Percentiles rank a stretch among this genome's conserved stretches.
phyloP scores from a whole-genome alignment of 1,140 invertebrate genomes.

The Trigoniulus corallinus region DNA sequence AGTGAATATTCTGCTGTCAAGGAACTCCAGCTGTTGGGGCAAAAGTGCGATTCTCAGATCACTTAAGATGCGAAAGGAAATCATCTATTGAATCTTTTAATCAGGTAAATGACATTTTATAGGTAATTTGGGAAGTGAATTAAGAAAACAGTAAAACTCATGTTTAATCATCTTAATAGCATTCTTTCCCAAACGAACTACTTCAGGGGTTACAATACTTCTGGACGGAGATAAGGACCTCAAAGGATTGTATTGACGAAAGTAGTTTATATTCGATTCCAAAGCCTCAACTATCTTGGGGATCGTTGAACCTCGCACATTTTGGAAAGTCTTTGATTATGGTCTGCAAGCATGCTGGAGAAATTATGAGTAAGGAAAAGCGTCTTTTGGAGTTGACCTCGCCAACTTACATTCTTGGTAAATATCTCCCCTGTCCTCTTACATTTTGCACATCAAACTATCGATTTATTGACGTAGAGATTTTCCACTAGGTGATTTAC shows the following conservation, averaged over 20 bases:
- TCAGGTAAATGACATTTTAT: constrained; percentile 20
- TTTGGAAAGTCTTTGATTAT: constrained; percentile 27
- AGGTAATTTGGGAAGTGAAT: too few relatives aligned
- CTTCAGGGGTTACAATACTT: constrained; percentile 30
- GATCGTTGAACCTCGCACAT: constrained; percentile 27
- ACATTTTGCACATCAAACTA: background rate
- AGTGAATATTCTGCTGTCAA: constrained; percentile 7
- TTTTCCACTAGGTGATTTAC: constrained; percentile 33
- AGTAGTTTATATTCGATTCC: too few relatives aligned
- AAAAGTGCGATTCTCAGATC: constrained; percentile 13
- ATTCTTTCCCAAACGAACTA: constrained; percentile 26
- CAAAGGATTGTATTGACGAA: too few relatives aligned
- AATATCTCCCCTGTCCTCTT: background rate
- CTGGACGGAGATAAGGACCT: background rate
- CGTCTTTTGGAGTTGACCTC: constrained; percentile 31
- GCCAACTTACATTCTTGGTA: constrained; percentile 37
- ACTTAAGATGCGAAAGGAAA: constrained; percentile 22
- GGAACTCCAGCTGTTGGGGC: constrained; percentile 25
- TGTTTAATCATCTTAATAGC: background rate
- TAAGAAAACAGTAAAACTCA: background rate
- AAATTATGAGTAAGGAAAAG: constrained; percentile 25
- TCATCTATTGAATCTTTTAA: constrained; percentile 30
- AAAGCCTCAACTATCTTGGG: too few relatives aligned
- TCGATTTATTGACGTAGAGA: background rate
- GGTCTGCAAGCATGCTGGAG: constrained; percentile 17